Evolutionary conservation across 2,113 vertebrate genomes (phyloP), one percentile per base, ranked within the genome.

Genomic region (Thamnaconus septentrionalis): DNA sequence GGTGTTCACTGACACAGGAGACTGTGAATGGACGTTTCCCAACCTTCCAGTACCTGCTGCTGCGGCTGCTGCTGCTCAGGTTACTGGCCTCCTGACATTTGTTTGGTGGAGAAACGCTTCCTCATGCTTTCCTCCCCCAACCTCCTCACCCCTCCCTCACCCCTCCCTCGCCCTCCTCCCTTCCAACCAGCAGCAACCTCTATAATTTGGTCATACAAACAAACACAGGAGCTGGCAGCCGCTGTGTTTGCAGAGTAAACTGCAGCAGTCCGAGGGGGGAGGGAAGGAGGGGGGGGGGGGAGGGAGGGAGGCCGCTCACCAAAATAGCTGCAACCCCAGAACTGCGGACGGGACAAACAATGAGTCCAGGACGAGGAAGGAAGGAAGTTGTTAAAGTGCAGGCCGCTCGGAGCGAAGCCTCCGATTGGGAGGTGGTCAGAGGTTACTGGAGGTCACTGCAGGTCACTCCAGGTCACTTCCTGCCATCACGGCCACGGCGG

Each of bases 341-440:
- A 69, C 69, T 53, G 61, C 0, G 4, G 45, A 51, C 73, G 76
- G 7, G 18, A 31, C 18, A 45, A 45, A 45, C 5, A 45, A 7
- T 45, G 44, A 45, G 44, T 45, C 44, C 44, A 7, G 18, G 18
- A 31, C 18, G 18, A 31, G 18, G 18, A 31, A 31, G 18, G 18
- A 93, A 85, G 82, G 89, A 83, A 90, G 87, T 83, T 89, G 83
- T 93, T 91, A 81, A 80, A 83, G 84, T 79, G 69, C 72, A 83
- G 85, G 62, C 69, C 87, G 59, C 73, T 70, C 76, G 78, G 78
- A 78, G 73, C 64, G 54, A 83, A 70, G 80, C 69, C 64, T 73
- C 83, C 69, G 59, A 46, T 79, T 74, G 64, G 18, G 2, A 75
- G 82, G 56, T 73, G 72, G 58, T 80, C 46, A 54, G 83, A 84